Base-by-base conservation (phyloP, 2,888 invertebrate species). In the Callyntrura guangdongensis region DNA sequence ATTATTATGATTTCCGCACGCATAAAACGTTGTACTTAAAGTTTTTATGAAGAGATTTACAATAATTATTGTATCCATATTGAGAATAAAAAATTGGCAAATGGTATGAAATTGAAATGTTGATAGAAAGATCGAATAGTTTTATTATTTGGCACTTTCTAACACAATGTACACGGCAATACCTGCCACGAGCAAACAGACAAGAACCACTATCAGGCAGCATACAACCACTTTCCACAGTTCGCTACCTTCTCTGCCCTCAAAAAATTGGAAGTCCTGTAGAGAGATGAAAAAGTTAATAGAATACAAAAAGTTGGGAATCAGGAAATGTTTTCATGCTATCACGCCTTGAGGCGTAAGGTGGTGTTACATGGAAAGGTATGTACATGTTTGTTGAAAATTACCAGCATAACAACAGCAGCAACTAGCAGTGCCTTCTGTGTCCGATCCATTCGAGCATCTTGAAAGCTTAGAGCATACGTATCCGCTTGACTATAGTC, bases 401-500 rank as follows among this genome's bases (percentile, higher is more conserved):
- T 67, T 59, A 85, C 90, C 79, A 90, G 86, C 90, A 90, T 90
- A 17, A 90, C 74, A 9, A 90, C 90, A 25, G 90, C 81, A 69
- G 90, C 90, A 0, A 90, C 45, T 61, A 90, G 56, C 20, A 85
- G 27, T 11, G 77, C 27, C 67, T 86, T 90, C 45, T 86, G 69
- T 36, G 86, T 36, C 20, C 61, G 67, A 47, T 90, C 90, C 90
- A 86, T 81, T 69, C 81, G 69, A 45, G 22, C 69, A 67, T 85
- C 79, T 69, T 90, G 90, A 61, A 90, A 90, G 64, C 81, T 81
- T 5, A 90, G 49, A 5, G 89, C 90, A n/a, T 91, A 91, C 17
- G 90, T 91, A 49, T 91, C 91, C 17, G 90, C 90, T 64, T 87
- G 79, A 53, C 64, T 67, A 22, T 87, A 90, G 56, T 91, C 91